phyloP scores from a whole-genome alignment of 2,797 vertebrate genomes.

The Muscicapa comitata region DNA sequence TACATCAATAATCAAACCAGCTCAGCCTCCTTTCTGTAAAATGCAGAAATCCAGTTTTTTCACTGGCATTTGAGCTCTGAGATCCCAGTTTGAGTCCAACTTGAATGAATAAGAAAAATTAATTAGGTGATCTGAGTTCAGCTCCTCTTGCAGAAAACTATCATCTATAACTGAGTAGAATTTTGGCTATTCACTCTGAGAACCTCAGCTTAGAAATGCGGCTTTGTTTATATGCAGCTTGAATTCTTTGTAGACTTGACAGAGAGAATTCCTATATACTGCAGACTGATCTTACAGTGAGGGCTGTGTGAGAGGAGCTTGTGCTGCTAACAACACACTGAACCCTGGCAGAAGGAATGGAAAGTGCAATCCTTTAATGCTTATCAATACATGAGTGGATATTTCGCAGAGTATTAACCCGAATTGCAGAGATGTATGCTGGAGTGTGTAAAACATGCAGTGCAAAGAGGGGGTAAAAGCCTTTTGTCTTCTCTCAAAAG shows the following conservation, averaged over 20 bases:
- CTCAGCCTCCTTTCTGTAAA: background rate
- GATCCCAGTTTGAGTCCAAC: background rate
- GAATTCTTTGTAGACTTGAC: background rate
- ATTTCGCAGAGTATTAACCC: background rate
- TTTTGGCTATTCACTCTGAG: background rate
- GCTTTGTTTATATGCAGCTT: background rate
- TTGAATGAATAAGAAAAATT: background rate
- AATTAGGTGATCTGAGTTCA: background rate
- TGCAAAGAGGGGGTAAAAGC: background rate
- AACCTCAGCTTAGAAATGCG: background rate
- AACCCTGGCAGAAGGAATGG: background rate
- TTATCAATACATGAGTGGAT: background rate
- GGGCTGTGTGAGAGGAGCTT: background rate
- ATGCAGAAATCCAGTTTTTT: background rate
- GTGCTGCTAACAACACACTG: background rate
- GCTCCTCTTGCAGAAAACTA: background rate
- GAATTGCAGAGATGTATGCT: background rate
- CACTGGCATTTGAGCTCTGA: background rate
- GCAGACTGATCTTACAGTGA: background rate
- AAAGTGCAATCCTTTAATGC: constrained; percentile 3
- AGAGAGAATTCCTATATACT: background rate
- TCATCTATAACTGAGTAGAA: background rate
- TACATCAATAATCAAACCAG: background rate
- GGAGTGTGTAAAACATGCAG: background rate
- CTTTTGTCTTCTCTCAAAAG: constrained; percentile 11